phyloP scores from a whole-genome alignment of 2,113 vertebrate species.

The Thomomys bottae region DNA sequence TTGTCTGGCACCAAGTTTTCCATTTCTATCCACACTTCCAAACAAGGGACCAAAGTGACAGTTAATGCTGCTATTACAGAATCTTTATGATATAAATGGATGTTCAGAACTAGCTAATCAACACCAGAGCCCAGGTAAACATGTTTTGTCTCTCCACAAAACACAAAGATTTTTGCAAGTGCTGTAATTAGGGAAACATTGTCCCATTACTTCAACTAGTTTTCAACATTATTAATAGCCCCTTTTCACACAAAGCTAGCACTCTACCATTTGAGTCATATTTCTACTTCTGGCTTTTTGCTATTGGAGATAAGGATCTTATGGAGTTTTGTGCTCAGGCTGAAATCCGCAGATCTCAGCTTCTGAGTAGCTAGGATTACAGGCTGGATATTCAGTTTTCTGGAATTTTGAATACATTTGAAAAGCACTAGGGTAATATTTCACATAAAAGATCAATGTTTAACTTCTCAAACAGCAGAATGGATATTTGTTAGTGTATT shows the following conservation, averaged over 20 bases:
- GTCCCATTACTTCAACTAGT: neutral
- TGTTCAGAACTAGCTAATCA: neutral
- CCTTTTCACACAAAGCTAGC: too few species aligned
- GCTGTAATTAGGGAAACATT: neutral
- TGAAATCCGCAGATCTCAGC: too few species aligned
- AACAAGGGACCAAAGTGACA: neutral
- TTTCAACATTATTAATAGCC: neutral
- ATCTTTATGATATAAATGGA: neutral
- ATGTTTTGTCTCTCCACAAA: neutral
- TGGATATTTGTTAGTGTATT: neutral
- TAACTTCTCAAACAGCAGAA: neutral
- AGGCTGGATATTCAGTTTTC: neutral
- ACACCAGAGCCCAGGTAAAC: neutral
- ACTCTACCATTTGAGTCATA: too few species aligned
- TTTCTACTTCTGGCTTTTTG: too few species aligned
- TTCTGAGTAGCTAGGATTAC: too few species aligned
- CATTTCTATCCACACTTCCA: neutral
- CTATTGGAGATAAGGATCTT: too few species aligned
- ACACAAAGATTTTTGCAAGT: neutral
- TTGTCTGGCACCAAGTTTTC: neutral
- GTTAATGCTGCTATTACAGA: neutral
- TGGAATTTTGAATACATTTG: neutral
- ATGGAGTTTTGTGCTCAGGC: too few species aligned
- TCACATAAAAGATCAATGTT: neutral
- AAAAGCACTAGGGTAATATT: neutral